These are phyloP conservation scores for Ploceus nigricollis DNA, from an alignment of 2,113 vertebrate genomes.

Conservation along the genomic window DNA sequence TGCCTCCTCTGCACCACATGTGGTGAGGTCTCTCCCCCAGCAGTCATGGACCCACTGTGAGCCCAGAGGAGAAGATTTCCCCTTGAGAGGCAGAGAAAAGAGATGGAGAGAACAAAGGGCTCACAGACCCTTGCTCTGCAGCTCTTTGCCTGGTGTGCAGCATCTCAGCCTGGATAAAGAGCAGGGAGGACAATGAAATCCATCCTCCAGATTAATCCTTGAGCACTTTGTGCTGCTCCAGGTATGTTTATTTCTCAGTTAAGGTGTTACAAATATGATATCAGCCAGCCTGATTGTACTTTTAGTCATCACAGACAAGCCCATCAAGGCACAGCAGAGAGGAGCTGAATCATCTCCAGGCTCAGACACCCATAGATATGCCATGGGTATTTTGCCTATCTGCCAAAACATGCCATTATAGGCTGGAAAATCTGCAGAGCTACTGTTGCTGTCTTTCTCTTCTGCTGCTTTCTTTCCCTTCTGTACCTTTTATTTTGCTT, in stretches of 20 bases:
- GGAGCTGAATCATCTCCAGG: not conserved
- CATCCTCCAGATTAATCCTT: not conserved
- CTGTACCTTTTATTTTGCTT: conserved; percentile 13
- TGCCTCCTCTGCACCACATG: accelerated
- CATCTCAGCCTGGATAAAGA: not conserved
- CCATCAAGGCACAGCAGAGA: not conserved
- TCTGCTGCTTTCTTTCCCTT: not conserved
- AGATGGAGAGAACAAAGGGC: not conserved
- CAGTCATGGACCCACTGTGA: not conserved
- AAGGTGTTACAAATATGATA: not conserved
- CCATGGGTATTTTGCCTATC: not conserved
- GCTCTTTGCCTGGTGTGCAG: not conserved
- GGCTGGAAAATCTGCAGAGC: not conserved
- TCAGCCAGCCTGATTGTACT: not conserved
- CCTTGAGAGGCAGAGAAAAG: not conserved
- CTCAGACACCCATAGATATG: not conserved
- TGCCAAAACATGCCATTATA: not conserved
- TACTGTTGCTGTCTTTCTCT: not conserved
- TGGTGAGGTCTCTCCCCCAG: not conserved
- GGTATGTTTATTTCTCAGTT: not conserved
- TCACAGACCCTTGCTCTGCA: accelerated
- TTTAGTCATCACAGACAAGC: not conserved
- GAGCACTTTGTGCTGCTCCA: not conserved
- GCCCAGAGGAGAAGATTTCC: not conserved
- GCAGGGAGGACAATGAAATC: not conserved